Conservation (phyloP, 2,888 invertebrate species). For the Drosophila heteroneura region DNA sequence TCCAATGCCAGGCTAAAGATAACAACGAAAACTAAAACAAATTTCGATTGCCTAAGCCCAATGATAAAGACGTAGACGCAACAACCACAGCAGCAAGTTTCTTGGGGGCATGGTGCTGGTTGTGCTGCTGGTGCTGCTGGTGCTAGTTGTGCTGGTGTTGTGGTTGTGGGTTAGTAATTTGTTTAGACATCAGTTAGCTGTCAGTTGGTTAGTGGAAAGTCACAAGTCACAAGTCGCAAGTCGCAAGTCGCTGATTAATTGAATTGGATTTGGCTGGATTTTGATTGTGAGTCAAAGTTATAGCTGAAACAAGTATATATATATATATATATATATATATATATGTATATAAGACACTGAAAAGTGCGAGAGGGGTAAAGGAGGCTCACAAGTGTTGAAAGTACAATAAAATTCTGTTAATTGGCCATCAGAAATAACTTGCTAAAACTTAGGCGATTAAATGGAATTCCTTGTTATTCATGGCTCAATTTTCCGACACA, state of each 20-base stretch:
- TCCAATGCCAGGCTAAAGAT: background rate
- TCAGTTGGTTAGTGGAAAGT: constrained; percentile 32
- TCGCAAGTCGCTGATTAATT: constrained; percentile 68
- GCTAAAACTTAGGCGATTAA: background rate
- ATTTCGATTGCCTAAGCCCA: constrained; percentile 18
- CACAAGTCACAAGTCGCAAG: constrained; percentile 38
- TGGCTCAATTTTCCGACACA: background rate
- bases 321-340: background rate
- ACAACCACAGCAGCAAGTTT: constrained; percentile 9
- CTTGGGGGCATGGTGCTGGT: background rate
- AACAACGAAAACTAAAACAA: constrained; percentile 36
- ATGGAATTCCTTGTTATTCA: background rate
- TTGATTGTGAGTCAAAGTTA: constrained; percentile 9
- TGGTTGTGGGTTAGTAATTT: constrained; percentile 34
- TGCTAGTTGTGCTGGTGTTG: background rate
- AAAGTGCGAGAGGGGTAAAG: background rate
- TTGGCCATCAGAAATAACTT: background rate
- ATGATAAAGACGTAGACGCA: constrained; percentile 2
- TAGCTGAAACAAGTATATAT: constrained; percentile 11
- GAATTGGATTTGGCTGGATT: constrained; percentile 57
- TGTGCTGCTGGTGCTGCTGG: background rate
- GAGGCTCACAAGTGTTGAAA: background rate
- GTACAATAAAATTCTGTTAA: background rate
- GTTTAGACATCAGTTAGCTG: constrained; percentile 43
- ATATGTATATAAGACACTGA: background rate